Evolutionary conservation across 2,888 invertebrate species (phyloP), one percentile per base, ranked within the genome.

Genomic region (Ichneumoninae sp.): DNA sequence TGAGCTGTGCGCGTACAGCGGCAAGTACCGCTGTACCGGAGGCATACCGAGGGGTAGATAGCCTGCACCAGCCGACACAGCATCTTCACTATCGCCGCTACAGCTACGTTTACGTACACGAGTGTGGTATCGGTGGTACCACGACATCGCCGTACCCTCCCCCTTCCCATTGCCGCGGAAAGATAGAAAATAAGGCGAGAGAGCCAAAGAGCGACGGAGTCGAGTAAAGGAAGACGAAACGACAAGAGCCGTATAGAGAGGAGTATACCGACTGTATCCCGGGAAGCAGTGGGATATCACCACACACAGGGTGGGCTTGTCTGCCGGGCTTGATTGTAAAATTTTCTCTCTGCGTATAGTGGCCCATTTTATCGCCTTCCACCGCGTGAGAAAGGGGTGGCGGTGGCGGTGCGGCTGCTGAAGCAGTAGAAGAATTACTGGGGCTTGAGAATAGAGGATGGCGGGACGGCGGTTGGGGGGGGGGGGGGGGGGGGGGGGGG

Each of bases 281-380:
- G 80, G 77, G 86, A 79, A 76, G 84, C 80, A 76, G 69, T 71
- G 80, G 65, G 62, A 76, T 65, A 50, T 71, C 44, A 52, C 60
- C n/a, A 47, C 78, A 69, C 54, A 54, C 65, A 68, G 50, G 66
- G 71, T 77, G 60, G 60, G 44, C 72, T 50, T n/a, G 72, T 69
- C 68, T 69, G 74, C 60, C 22, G 68, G 22, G 89, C 88, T 90
- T 89, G 90, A 91, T 91, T 91, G 90, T 91, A 89, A 91, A 91
- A 91, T 90, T 91, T 90, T 90, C 89, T 36, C 89, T 89, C 89
- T 86, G 87, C 87, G 89, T 89, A 88, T 88, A 90, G 90, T 89
- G 88, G 90, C 90, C 89, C 90, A 90, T 91, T 91, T 91, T 90
- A 91, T 91, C 90, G 90, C 87, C 89, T 90, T 88, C 84, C 86